Conservation (phyloP, 2,888 invertebrate species). For the Leucophenga maculata region DNA sequence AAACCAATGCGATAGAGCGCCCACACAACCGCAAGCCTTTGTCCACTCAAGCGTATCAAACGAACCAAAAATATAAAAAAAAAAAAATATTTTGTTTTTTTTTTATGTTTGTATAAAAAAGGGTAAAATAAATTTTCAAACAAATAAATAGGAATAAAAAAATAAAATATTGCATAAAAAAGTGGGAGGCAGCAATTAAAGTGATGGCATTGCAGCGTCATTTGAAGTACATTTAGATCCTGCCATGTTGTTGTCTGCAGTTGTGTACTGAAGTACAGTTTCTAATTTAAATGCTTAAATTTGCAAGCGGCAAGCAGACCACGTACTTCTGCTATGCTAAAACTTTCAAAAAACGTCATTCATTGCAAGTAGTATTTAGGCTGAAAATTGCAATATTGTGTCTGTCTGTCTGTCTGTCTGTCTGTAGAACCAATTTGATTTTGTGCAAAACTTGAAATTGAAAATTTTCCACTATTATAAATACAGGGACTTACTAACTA, state of each 20-base stretch:
- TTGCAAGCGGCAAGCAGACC: background rate
- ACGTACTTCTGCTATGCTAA: no score
- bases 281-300: slow-evolving; percentile 1
- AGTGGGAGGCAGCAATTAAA: background rate
- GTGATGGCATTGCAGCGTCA: background rate
- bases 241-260: background rate
- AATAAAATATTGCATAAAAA: slow-evolving; percentile 4
- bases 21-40: background rate
- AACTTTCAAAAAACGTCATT: no score
- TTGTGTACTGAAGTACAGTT: background rate
- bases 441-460: no score
- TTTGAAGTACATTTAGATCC: background rate
- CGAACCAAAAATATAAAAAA: background rate
- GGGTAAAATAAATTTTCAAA: background rate
- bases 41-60: background rate
- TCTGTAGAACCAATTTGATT: no score
- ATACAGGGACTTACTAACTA: no score
- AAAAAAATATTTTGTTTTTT: background rate
- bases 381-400: background rate
- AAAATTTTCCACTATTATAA: no score
- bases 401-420: no score
- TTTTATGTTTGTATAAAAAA: background rate
- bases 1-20: background rate
- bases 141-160: background rate
- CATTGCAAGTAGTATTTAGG: no score